Conservation (phyloP, 2,888 invertebrate species). For the Dolomedes plantarius region DNA sequence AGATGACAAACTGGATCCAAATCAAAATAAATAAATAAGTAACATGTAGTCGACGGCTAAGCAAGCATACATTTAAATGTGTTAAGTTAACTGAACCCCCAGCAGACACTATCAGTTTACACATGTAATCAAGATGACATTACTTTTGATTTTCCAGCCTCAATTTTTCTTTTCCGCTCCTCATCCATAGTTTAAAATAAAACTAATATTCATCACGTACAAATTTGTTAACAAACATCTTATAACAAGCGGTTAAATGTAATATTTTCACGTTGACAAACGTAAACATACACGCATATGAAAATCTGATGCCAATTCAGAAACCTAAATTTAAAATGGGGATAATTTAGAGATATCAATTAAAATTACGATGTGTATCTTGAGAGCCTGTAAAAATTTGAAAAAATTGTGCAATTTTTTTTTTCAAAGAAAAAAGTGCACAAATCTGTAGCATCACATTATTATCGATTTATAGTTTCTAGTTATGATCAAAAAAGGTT, state of each 20-base stretch:
- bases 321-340: not conserved
- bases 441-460: too few species aligned
- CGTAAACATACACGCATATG: conserved; percentile 14
- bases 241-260: not conserved
- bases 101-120: conserved; percentile 11
- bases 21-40: too few species aligned
- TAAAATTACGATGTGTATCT: too few species aligned
- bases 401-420: too few species aligned
- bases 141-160: conserved; percentile 58
- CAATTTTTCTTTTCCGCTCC: conserved; percentile 53
- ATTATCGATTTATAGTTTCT: too few species aligned
- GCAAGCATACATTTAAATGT: too few species aligned
- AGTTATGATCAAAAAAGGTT: too few species aligned
- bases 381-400: too few species aligned
- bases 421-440: too few species aligned
- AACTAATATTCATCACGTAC: not conserved
- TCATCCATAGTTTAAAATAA: conserved; percentile 29
- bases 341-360: not conserved
- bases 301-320: not conserved
- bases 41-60: too few species aligned
- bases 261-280: conserved; percentile 3
- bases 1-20: too few species aligned
- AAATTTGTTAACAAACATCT: not conserved
- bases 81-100: too few species aligned
- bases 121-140: not conserved